phyloP scores from a whole-genome alignment of 2,888 invertebrate genomes.

The Sesia apiformis region DNA sequence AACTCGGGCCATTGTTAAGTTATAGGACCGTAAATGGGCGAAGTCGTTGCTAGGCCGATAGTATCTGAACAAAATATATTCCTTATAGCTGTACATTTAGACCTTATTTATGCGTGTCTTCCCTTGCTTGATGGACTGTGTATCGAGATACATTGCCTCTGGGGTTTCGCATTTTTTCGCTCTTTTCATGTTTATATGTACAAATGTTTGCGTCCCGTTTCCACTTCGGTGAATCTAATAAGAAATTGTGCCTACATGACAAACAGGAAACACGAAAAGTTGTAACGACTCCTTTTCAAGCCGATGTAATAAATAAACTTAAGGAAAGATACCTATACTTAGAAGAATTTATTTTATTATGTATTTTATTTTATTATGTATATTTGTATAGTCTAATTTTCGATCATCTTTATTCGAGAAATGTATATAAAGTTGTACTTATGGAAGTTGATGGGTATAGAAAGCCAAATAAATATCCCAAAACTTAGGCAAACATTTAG shows the following conservation, averaged over 20 bases:
- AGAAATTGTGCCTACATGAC: conserved; percentile 4
- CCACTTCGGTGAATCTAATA: conserved; percentile 7
- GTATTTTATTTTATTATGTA: too few relatives aligned
- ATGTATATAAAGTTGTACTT: too few relatives aligned
- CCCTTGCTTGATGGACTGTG: conserved; percentile 18
- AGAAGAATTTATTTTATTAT: too few relatives aligned
- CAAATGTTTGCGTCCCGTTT: conserved; percentile 24
- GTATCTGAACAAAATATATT: conserved; percentile 13
- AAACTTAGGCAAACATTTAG: too few relatives aligned
- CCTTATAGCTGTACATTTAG: conserved; percentile 9
- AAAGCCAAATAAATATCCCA: too few relatives aligned
- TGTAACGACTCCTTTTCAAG: not conserved
- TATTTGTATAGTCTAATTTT: too few relatives aligned
- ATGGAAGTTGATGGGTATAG: too few relatives aligned
- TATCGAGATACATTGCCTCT: conserved; percentile 18
- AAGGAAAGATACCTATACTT: too few relatives aligned
- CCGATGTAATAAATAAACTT: too few relatives aligned
- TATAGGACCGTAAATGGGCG: not conserved
- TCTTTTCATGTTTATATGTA: conserved; percentile 18
- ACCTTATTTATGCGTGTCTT: conserved; percentile 17
- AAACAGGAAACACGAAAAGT: conserved; percentile 9
- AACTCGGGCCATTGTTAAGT: not conserved
- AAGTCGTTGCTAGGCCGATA: not conserved
- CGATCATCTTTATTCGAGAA: too few relatives aligned
- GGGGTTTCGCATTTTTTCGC: conserved; percentile 18